phyloP scores from a whole-genome alignment of 2,888 invertebrate species.

The Brenthis daphne region DNA sequence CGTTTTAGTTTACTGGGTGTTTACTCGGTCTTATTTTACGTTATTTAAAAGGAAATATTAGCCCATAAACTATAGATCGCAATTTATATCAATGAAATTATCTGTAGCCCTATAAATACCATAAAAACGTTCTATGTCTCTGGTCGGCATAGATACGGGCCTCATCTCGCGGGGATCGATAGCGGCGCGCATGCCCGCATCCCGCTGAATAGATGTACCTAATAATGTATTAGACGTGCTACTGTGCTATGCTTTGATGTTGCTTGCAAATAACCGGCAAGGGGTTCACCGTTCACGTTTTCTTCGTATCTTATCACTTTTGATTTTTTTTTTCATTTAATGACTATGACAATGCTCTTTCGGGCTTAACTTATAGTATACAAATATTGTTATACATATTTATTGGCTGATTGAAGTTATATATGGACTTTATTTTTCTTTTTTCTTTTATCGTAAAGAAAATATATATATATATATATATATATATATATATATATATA shows the following conservation, averaged over 20 bases:
- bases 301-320: not conserved
- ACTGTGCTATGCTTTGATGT: constrained; percentile 26
- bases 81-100: not conserved
- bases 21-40: too few relatives aligned
- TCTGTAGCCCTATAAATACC: constrained; percentile 2
- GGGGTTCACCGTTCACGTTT: not conserved
- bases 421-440: too few relatives aligned
- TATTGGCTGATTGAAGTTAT: too few relatives aligned
- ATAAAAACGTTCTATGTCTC: constrained; percentile 27
- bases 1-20: too few relatives aligned
- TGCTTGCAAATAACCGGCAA: constrained; percentile 7
- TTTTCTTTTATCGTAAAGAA: too few relatives aligned
- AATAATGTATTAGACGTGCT: constrained; percentile 39
- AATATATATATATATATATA: too few relatives aligned
- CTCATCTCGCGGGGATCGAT: constrained; percentile 66
- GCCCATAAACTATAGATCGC: not conserved
- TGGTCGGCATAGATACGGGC: constrained; percentile 39
- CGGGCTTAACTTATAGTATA: too few relatives aligned
- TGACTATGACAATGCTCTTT: too few relatives aligned
- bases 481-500: too few relatives aligned
- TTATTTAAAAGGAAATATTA: too few relatives aligned
- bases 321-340: too few relatives aligned
- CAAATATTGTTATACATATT: too few relatives aligned
- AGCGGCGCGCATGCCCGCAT: constrained; percentile 61
- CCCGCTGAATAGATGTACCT: constrained; percentile 41